phyloP scores from a whole-genome alignment of 1,140 invertebrate genomes.

The Tetraneura akinire region DNA sequence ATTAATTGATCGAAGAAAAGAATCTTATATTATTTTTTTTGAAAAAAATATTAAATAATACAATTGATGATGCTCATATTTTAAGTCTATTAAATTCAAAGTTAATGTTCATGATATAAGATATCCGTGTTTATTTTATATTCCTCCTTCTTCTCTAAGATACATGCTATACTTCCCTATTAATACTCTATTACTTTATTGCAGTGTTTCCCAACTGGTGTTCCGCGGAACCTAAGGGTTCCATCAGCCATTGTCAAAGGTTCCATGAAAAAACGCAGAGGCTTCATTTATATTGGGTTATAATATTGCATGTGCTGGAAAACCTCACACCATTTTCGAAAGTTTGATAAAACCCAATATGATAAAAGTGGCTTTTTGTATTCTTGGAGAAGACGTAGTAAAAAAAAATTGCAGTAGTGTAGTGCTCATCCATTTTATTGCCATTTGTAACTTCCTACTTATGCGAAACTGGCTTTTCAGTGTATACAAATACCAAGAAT shows the following conservation, averaged over 20 bases:
- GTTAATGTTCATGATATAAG: no score
- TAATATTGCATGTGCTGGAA: conserved; percentile 56
- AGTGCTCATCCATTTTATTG: conserved; percentile 7
- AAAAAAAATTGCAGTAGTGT: conserved; percentile 25
- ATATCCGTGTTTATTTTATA: no score
- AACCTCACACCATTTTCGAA: conserved; percentile 54
- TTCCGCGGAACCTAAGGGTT: no score
- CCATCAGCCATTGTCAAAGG: background rate
- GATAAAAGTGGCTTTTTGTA: conserved; percentile 19
- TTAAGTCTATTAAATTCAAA: no score
- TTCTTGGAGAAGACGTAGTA: conserved; percentile 14
- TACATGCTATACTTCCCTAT: no score
- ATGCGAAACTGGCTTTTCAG: conserved; percentile 53
- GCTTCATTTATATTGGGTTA: conserved; percentile 13
- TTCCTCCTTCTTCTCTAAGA: no score
- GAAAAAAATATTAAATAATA: no score
- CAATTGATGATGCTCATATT: no score
- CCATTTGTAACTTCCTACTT: conserved; percentile 53
- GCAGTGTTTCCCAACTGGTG: conserved; percentile 4
- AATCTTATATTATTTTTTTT: no score
- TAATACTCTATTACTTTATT: no score
- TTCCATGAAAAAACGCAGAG: no score
- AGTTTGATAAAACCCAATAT: conserved; percentile 47
- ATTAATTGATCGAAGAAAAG: no score
- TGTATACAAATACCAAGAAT: conserved; percentile 50